Conservation (phyloP, 2,113 vertebrate species). For the Otus sunia region DNA sequence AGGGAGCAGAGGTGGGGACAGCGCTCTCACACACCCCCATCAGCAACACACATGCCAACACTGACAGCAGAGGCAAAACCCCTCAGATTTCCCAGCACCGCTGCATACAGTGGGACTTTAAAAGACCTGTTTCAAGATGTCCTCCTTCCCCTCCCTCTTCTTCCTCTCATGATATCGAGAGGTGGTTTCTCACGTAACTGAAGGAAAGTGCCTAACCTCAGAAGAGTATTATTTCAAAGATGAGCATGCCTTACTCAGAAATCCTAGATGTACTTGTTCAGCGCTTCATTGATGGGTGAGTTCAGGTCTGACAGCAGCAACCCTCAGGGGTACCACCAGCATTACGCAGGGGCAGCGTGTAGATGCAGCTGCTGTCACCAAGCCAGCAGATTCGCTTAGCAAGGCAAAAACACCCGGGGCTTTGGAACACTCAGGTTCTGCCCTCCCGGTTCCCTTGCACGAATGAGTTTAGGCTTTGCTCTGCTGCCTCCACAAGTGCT, state of each 20-base stretch:
- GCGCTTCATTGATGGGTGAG: accelerated
- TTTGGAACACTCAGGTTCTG: background rate
- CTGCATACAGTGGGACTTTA: accelerated
- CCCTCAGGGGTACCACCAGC: background rate
- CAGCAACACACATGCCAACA: background rate
- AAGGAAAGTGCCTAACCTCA: background rate
- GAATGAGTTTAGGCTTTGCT: background rate
- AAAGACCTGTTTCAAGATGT: background rate
- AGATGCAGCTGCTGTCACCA: background rate
- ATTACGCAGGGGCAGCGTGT: accelerated
- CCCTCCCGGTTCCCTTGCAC: background rate
- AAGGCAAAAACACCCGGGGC: background rate
- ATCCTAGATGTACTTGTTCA: background rate
- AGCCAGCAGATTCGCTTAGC: background rate
- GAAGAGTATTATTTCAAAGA: background rate
- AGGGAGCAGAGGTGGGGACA: background rate
- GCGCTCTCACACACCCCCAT: accelerated
- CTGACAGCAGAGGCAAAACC: background rate
- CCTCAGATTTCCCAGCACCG: background rate
- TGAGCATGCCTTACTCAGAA: background rate
- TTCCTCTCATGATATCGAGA: accelerated
- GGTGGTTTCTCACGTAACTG: background rate
- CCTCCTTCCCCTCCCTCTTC: background rate
- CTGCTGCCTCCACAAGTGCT: background rate
- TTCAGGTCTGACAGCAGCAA: background rate